Percentiles rank a stretch among this genome's conserved stretches.
Conservation (phyloP, 1,140 invertebrate genomes). For the Hyphantria cunea region DNA sequence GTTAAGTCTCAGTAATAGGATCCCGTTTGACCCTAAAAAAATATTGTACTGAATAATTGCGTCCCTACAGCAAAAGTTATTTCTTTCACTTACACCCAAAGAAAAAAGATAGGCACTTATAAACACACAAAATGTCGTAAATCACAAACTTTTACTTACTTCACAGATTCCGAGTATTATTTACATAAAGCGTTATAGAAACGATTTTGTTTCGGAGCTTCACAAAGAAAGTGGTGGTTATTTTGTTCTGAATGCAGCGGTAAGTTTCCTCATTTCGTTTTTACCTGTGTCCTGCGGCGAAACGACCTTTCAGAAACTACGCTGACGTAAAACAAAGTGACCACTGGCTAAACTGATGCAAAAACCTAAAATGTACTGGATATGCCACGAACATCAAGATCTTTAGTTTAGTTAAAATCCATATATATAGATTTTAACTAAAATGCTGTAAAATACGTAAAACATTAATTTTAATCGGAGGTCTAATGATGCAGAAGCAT, state of each 20-base stretch:
- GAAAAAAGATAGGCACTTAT: constrained; percentile 17
- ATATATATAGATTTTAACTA: background rate
- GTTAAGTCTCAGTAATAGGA: no score
- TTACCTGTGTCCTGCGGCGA: constrained; percentile 16
- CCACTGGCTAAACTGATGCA: constrained; percentile 8
- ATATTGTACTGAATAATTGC: no score
- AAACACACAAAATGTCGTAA: constrained; percentile 7
- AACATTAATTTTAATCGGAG: no score
- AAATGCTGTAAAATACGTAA: background rate
- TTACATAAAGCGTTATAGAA: constrained; percentile 22
- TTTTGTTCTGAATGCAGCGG: constrained; percentile 12
- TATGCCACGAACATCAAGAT: background rate
- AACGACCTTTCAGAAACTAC: constrained; percentile 15
- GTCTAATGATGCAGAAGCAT: no score
- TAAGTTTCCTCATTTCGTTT: constrained; percentile 15
- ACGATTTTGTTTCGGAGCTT: constrained; percentile 22
- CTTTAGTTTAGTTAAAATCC: no score
- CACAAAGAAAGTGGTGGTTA: constrained; percentile 21
- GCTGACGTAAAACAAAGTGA: constrained; percentile 18
- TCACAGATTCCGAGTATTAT: constrained; percentile 10
- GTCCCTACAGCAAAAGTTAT: no score
- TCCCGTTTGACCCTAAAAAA: no score
- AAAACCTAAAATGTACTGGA: constrained; percentile 7
- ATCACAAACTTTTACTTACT: constrained; percentile 21
- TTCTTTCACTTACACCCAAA: no score